Base-by-base conservation (phyloP, 2,113 vertebrate genomes). In the Pteropus alecto region DNA sequence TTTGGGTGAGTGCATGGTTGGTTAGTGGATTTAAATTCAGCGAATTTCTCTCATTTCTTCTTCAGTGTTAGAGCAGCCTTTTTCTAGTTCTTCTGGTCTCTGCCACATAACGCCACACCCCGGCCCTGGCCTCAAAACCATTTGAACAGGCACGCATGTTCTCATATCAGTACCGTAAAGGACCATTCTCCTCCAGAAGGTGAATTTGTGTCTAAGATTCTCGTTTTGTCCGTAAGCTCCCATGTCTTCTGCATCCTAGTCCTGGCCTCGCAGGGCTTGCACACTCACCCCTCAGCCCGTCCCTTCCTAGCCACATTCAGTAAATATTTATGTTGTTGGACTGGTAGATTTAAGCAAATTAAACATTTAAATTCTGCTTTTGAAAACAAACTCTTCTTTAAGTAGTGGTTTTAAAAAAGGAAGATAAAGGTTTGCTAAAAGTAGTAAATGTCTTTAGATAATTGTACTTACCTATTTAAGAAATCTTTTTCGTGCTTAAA, bases 391-490 rank as follows among this genome's bases (percentile, higher is more conserved):
- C 7, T 65, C 58, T 51, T 51, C 15, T 67, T 71, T 70, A 35
- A 92, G 22, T 12, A 51, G 3, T 54, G 19, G 21, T 73, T 89
- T 56, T 65, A 60, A 14, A 74, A 58, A 81, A 38, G 7, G 7
- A 84, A 71, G 33, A 77, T 68, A 68, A 77, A 68, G 63, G 24
- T 90, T 94, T 65, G 71, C 19, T 63, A 41, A 77, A 82, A 95
- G 28, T 41, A 58, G 43, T 28, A 85, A 85, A 19, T 90, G 21
- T 91, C 18, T 82, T 94, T 22, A 91, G 61, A 82, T 86, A 33
- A 3, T 11, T 76, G 3, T 63, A 28, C 28, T 86, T 77, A 33
- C 6, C 35, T 95, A 46, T 43, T 87, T 85, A 91, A 73, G 51
- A 70, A 54, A 84, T 41, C 4, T 11, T 68, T 88, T 94, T 70